Percentiles rank a stretch among this genome's conserved stretches.
phyloP scores from a whole-genome alignment of 2,797 vertebrate species.

The Phoxinus dragarum region DNA sequence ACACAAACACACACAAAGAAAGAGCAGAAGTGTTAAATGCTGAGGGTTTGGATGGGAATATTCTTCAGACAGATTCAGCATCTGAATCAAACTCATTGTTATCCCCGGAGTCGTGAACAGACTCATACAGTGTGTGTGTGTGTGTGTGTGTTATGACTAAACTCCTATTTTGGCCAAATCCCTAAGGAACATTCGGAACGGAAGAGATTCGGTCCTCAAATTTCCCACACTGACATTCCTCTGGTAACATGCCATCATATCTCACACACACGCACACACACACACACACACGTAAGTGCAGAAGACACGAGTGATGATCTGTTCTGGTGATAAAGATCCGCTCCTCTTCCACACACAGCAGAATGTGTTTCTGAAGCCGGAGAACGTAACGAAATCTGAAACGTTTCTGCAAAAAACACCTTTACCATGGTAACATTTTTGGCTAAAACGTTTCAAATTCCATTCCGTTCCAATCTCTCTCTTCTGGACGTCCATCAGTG shows the following conservation, averaged over 20 bases:
- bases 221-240: constrained; percentile 53
- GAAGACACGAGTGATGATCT: background rate
- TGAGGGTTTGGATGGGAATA: background rate
- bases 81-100: background rate
- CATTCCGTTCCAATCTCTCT: constrained; percentile 61
- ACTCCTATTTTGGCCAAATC: constrained; percentile 30
- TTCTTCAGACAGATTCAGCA: background rate
- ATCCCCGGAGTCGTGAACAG: background rate
- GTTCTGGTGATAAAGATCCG: background rate
- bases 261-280: constrained; percentile 29
- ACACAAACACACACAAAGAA: background rate
- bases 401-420: constrained; percentile 73
- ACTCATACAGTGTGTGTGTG: background rate
- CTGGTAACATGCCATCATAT: constrained; percentile 25
- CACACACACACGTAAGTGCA: constrained; percentile 10
- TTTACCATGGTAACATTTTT: constrained; percentile 67
- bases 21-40: background rate
- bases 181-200: constrained; percentile 7
- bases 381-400: constrained; percentile 76
- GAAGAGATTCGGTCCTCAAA: constrained; percentile 29
- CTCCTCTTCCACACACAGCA: constrained; percentile 8
- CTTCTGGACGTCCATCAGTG: no score
- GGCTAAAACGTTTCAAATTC: constrained; percentile 73
- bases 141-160: background rate
- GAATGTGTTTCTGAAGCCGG: constrained; percentile 66